phyloP scores from a whole-genome alignment of 2,797 vertebrate genomes.

The Ambastaia sidthimunki region DNA sequence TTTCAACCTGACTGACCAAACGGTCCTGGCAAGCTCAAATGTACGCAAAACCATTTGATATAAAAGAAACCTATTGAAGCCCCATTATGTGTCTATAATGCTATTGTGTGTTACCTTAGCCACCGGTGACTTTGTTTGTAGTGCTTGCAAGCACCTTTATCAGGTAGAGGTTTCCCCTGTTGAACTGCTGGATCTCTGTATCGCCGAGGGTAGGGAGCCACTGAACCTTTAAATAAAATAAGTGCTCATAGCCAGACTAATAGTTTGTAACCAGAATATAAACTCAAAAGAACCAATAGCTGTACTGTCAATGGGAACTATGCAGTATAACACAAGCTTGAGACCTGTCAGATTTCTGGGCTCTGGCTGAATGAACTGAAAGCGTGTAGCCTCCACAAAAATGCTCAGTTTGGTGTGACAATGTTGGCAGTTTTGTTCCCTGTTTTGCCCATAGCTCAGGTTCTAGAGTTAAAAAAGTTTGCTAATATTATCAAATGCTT shows the following conservation, averaged over 20 bases:
- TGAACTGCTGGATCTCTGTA: conserved; percentile 78
- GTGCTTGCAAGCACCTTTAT: conserved; percentile 81
- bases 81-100: not conserved
- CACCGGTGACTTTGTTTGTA: conserved; percentile 84
- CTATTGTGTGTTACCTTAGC: conserved; percentile 76
- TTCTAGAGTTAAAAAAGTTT: conserved; percentile 62
- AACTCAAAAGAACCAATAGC: not conserved
- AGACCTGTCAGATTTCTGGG: conserved; percentile 72
- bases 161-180: conserved; percentile 81
- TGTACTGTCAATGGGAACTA: not conserved
- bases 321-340: conserved; percentile 3
- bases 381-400: conserved; percentile 76
- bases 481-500: not conserved
- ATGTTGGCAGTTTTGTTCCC: conserved; percentile 79
- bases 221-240: conserved; percentile 60
- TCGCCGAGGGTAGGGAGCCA: conserved; percentile 56
- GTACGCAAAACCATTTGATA: conserved; percentile 40
- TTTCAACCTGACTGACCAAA: not conserved
- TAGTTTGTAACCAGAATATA: no score
- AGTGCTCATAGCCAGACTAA: not conserved
- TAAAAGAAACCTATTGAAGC: not conserved
- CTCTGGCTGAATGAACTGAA: conserved; percentile 76
- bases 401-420: conserved; percentile 81
- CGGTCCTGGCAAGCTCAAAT: conserved; percentile 78
- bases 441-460: conserved; percentile 78